phyloP scores from a whole-genome alignment of 2,113 vertebrate species.

The Mesoclemmys tuberculata region DNA sequence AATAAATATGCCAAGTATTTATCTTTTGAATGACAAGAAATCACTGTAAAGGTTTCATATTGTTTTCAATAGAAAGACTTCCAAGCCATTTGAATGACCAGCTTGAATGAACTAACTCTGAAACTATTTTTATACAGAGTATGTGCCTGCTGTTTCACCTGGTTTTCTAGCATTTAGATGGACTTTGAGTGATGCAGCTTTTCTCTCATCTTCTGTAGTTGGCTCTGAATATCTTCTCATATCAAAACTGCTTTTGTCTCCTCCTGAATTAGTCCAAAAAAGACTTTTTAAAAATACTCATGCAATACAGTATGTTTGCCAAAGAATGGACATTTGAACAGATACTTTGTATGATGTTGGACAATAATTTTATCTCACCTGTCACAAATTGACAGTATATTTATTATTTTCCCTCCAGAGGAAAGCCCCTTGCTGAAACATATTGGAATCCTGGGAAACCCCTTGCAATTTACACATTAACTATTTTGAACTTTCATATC shows the following conservation, averaged over 20 bases:
- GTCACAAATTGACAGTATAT: background rate
- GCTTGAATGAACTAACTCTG: background rate
- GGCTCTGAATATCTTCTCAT: background rate
- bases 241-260: background rate
- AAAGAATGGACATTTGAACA: background rate
- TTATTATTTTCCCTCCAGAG: rapidly evolving
- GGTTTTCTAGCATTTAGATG: background rate
- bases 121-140: background rate
- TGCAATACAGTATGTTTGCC: background rate
- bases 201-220: background rate
- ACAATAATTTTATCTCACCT: background rate
- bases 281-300: background rate
- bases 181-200: background rate
- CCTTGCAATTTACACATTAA: background rate
- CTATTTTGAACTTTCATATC: background rate
- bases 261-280: background rate
- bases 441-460: background rate
- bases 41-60: conserved; percentile 50
- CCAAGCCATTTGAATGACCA: conserved; percentile 31
- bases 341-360: background rate
- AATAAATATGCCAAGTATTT: conserved; percentile 76
- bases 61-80: conserved; percentile 48
- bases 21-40: conserved; percentile 67
- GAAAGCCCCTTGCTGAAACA: background rate
- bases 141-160: background rate